Conservation (phyloP, 2,888 invertebrate species). For the Stegana nigrithorax region DNA sequence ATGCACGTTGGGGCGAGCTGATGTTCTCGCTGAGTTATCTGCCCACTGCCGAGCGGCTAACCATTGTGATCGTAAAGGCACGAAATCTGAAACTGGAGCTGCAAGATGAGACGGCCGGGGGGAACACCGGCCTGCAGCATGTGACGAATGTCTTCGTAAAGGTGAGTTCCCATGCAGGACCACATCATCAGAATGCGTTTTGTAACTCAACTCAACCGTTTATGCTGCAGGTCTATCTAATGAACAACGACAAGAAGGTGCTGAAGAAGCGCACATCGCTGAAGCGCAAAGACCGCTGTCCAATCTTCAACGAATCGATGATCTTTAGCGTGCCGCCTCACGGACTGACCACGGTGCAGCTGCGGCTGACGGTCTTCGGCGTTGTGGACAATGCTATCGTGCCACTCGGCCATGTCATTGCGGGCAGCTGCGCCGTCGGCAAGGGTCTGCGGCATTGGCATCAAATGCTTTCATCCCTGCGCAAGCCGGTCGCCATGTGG, state of each 20-base stretch:
- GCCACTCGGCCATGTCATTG: constrained; percentile 83
- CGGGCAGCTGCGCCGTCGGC: constrained; percentile 80
- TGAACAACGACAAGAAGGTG: constrained; percentile 84
- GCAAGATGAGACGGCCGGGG: constrained; percentile 11
- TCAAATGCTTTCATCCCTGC: constrained; percentile 83
- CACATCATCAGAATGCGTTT: background rate
- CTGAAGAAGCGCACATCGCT: constrained; percentile 84
- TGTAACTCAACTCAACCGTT: constrained; percentile 11
- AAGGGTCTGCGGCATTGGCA: constrained; percentile 83
- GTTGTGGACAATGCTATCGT: constrained; percentile 68
- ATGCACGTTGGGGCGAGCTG: constrained; percentile 80
- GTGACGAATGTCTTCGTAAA: constrained; percentile 82
- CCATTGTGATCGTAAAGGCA: constrained; percentile 77
- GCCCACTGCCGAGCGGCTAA: constrained; percentile 84
- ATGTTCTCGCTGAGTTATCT: constrained; percentile 86
- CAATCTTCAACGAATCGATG: constrained; percentile 87
- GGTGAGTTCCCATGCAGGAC: constrained; percentile 68
- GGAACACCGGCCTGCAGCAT: constrained; percentile 37
- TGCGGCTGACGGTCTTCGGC: constrained; percentile 76
- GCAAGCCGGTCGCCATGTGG: constrained; percentile 89
- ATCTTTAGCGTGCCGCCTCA: constrained; percentile 84
- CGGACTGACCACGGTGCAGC: constrained; percentile 77
- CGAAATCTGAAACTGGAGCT: constrained; percentile 75
- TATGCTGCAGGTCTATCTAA: constrained; percentile 76
- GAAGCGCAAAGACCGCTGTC: constrained; percentile 79